These are phyloP conservation scores for Toxotes jaculatrix DNA, from an alignment of 2,113 vertebrate genomes.

Conservation along the genomic window DNA sequence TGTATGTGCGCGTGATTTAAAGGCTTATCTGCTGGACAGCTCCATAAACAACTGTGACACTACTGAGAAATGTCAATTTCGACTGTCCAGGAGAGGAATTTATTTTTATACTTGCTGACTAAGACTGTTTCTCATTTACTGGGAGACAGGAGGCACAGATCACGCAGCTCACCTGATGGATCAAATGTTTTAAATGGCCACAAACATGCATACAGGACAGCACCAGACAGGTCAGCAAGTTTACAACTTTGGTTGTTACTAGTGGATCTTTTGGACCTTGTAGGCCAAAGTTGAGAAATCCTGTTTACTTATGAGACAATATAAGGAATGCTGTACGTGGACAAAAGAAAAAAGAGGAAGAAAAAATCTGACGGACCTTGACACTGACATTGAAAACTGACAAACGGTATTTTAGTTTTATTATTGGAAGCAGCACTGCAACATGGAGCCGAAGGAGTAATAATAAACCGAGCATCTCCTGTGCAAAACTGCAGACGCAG, in stretches of 20 bases:
- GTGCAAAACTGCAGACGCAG: background rate
- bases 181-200: background rate
- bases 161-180: background rate
- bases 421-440: background rate
- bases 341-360: background rate
- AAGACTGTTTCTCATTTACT: background rate
- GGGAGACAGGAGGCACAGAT: background rate
- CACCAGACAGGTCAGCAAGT: background rate
- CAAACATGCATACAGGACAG: background rate
- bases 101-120: background rate
- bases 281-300: background rate
- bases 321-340: background rate
- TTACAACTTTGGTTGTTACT: background rate
- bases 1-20: background rate
- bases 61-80: background rate
- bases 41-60: background rate
- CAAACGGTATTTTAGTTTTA: slow-evolving; percentile 12
- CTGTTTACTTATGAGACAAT: background rate
- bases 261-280: no score
- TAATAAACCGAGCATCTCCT: slow-evolving; percentile 4
- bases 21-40: background rate
- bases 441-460: slow-evolving; percentile 3
- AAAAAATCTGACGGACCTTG: background rate
- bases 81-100: background rate
- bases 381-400: slow-evolving; percentile 5